Base-by-base conservation (phyloP, 1,140 invertebrate species). In the Maconellicoccus hirsutus region DNA sequence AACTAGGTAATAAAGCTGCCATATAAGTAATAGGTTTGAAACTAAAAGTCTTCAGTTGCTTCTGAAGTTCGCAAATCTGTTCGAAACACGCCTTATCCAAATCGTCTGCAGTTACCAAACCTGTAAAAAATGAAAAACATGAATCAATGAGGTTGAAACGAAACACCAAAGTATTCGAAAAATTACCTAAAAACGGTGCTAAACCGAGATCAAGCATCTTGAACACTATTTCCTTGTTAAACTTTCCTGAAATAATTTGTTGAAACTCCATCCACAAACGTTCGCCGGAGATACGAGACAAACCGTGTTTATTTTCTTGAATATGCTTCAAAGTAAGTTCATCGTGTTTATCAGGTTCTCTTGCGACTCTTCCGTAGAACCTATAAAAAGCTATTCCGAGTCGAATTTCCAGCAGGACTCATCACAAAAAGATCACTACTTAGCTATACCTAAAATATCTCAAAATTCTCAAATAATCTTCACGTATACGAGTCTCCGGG, bases 231-330 rank as follows among this genome's bases (percentile, higher is more conserved):
- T 88, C 86, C 10, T 83, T 82, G 21, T 85, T 86, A 83, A 85
- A 92, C 72, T 91, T 92, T 26, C 94, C 94, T 75, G 84, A 81
- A 0, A 98, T 78, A 72, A 95, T 98, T 81, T 96, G 96, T 76
- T 87, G 88, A 71, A 98, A 81, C 82, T 99, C 98, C 16, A 83
- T 81, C 96, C 96, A 99, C 73, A 99, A 91, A 78, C 97, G 83
- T 83, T 99, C 97, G 1, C 96, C 96, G 69, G 96, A 96, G 74
- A 99, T 90, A 75, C 81, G 83, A 76, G 83, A 74, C 59, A 99
- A 80, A 6, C 97, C 97, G 59, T 80, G 75, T 10, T 84, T 84
- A 84, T 98, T 97, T 6, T 88, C 80, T 76, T 81, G 85, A 42
- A 99, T 95, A 0, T 91, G 86, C 66, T 86, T 77, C 63, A 99